Evolutionary conservation across 1,140 invertebrate genomes (phyloP), one percentile per base, ranked within the genome.

Genomic region (Bombus terrestris): DNA sequence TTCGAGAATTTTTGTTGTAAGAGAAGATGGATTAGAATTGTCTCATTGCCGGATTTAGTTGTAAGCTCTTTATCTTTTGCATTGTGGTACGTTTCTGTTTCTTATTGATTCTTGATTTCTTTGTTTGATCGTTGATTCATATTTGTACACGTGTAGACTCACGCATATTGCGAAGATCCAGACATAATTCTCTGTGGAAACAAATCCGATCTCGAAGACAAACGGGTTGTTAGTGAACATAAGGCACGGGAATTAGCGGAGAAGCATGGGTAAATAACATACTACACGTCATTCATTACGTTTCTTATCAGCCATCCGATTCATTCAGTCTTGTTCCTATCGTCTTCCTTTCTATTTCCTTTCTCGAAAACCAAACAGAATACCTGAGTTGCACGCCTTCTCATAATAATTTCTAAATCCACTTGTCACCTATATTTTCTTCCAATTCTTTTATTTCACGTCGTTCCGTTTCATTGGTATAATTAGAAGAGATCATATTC

Each of bases 101-200:
- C 4, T 81, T 41, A 12, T 79, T 39, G 28, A 72, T n/a, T 18
- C 37, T 81, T 32, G 53, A 79, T 71, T 85, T 9, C 47, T 47
- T 72, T 64, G 35, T 73, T 71, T 84, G 32, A 84, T 79, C 25
- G 41, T 76, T 84, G 35, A 85, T 71, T 66, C n/a, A n/a, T 75
- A n/a, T 88, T 32, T 92, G 87, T 83, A 53, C 66, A 87, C 95
- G 39, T 85, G 28, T 84, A 99, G 96, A 98, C 97, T 41, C 98
- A 99, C 95, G 98, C 98, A 32, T 98, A 99, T 93, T 98, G 97
- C 93, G 98, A 99, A 91, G 96, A 98, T 89, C 99, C 99, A n/a
- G 99, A 99, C 92, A 98, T 99, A 89, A 97, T 99, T 72, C 95
- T 99, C 35, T 99, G 98, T 95, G 99, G 99, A 22, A 99, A 99